phyloP scores from a whole-genome alignment of 2,888 invertebrate species.

The Sceliomorpha sp. region DNA sequence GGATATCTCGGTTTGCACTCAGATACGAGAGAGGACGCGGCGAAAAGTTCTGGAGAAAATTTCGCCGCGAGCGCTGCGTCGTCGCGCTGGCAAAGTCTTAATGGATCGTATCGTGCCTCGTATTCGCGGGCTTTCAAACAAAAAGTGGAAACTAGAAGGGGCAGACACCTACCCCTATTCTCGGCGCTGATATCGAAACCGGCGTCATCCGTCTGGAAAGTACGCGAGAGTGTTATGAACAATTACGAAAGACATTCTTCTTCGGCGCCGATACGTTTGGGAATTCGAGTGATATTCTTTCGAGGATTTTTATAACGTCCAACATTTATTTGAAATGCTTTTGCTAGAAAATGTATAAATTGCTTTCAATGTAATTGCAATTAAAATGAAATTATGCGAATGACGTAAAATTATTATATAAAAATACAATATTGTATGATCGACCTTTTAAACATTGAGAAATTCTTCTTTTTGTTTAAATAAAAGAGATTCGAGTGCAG shows the following conservation, averaged over 20 bases:
- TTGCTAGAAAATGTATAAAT: no score
- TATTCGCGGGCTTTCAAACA: slow-evolving; percentile 63
- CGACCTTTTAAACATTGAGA: no score
- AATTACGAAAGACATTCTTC: slow-evolving; percentile 13
- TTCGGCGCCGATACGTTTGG: slow-evolving; percentile 8
- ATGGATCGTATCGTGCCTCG: slow-evolving; percentile 73
- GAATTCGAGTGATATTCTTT: slow-evolving; percentile 11
- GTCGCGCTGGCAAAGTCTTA: slow-evolving; percentile 68
- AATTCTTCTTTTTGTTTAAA: no score
- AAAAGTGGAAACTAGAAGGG: slow-evolving; percentile 54
- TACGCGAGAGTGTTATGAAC: slow-evolving; percentile 34
- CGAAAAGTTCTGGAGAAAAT: slow-evolving; percentile 71
- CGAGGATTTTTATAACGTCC: no score
- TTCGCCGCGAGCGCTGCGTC: slow-evolving; percentile 68
- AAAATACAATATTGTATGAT: no score
- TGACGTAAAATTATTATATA: no score
- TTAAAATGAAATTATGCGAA: no score
- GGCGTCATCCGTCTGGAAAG: slow-evolving; percentile 37
- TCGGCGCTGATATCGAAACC: slow-evolving; percentile 46
- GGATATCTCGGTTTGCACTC: slow-evolving; percentile 72
- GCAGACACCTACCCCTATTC: slow-evolving; percentile 28
- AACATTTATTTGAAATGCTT: no score
- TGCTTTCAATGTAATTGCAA: no score
- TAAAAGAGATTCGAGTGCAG: no score
- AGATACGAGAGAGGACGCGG: slow-evolving; percentile 60